A percentile compares a stretch with the other conserved stretches of the same genome.
Conservation (phyloP, 1,140 invertebrate species). For the Stratiolaelaps scimitus region DNA sequence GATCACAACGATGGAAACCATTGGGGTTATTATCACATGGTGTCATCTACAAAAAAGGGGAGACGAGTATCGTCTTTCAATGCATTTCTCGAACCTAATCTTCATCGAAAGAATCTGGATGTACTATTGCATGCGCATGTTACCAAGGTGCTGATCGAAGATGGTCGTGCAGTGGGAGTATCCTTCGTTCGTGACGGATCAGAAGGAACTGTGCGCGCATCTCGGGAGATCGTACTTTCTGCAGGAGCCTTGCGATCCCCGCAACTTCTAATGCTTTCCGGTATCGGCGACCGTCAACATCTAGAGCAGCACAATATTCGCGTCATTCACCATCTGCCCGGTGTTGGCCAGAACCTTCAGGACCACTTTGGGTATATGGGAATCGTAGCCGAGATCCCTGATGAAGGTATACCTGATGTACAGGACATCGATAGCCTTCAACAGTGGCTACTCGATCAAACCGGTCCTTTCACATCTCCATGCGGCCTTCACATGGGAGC, state of each 20-base stretch:
- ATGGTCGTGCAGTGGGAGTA: neutral
- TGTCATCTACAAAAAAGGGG: neutral
- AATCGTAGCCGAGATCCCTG: conserved; percentile 6
- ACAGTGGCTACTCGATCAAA: conserved; percentile 4
- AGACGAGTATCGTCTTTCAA: neutral
- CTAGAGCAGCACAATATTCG: conserved; percentile 49
- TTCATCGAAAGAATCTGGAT: neutral
- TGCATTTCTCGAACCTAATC: neutral
- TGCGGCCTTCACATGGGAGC: neutral
- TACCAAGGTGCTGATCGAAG: neutral
- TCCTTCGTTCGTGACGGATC: neutral
- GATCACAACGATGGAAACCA: too few species aligned
- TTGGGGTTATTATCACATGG: too few species aligned
- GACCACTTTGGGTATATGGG: conserved; percentile 38
- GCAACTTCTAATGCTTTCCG: conserved; percentile 70
- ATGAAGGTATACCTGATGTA: neutral
- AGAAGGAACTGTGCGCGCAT: neutral
- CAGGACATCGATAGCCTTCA: neutral
- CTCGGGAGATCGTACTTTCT: conserved; percentile 46
- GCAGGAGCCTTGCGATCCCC: conserved; percentile 65
- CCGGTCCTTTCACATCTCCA: neutral
- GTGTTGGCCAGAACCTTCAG: conserved; percentile 45
- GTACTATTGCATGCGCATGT: neutral
- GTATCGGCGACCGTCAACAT: conserved; percentile 62
- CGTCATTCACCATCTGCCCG: conserved; percentile 40